These are phyloP conservation scores for Phaethon lepturus DNA, from an alignment of 2,113 vertebrate genomes.

Conservation along the genomic window DNA sequence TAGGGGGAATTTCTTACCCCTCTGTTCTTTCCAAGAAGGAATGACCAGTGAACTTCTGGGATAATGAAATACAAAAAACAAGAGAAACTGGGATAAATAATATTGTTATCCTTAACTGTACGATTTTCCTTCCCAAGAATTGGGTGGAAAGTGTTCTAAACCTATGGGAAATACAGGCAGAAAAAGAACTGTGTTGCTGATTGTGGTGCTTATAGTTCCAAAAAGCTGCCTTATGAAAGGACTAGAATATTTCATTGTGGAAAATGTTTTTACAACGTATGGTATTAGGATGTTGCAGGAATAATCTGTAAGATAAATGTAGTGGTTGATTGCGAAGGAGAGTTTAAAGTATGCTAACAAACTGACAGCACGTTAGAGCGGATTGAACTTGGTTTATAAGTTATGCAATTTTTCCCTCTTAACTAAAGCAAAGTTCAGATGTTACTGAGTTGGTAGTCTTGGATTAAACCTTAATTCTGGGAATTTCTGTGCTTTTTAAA, in stretches of 20 bases:
- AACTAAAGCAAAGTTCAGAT: neutral
- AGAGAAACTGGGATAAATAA: neutral
- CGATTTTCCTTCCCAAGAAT: neutral
- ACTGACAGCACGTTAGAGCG: fast-evolving
- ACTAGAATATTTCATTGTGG: neutral
- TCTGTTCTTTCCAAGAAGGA: neutral
- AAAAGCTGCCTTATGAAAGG: neutral
- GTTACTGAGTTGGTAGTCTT: neutral
- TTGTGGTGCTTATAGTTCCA: neutral
- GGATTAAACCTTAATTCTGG: neutral
- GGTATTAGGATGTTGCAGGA: neutral
- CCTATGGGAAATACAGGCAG: neutral
- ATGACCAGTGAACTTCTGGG: neutral
- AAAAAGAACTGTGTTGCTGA: neutral
- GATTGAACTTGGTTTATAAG: neutral
- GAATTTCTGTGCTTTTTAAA: neutral
- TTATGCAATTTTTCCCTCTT: neutral
- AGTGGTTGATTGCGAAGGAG: neutral
- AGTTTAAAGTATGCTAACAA: neutral
- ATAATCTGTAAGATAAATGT: neutral
- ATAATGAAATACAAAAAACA: neutral
- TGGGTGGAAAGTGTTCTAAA: neutral
- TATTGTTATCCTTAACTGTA: neutral
- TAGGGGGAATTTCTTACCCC: neutral
- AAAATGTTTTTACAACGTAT: neutral